Evolutionary conservation across 2,888 invertebrate genomes (phyloP), one percentile per base, ranked within the genome.

Genomic region (Caenorhabditis imperialis): DNA sequence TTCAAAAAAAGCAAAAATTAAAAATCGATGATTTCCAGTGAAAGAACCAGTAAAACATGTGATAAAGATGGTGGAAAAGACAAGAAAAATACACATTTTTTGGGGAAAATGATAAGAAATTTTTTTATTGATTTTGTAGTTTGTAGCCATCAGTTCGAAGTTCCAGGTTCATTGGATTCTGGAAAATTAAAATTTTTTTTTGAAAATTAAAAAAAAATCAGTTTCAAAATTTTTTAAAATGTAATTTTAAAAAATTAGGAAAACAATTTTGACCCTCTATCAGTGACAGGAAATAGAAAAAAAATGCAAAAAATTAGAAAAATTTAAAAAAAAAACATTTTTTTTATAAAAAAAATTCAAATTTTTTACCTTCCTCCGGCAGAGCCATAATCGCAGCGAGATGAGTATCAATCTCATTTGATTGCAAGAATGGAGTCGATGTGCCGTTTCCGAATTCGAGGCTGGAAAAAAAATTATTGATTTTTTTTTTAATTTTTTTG

Each of bases 371-470:
- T 37, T 74, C 67, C 14, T 61, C 62, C 4, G 67, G 61, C 25
- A 57, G 44, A 3, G 60, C 75, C 40, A 57, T 50, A 38, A 75
- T 69, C n/a, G 51, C 38, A 6, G 48, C 47, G n/a, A 75, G 57
- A 55, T 71, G 70, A 22, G 51, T 23, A 30, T 77, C 73, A 33
- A 77, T 70, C 27, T 77, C 77, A 16, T 48, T 33, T 4, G 65
- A 61, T 50, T 69, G 60, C 3, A 77, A 55, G 55, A 77, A 77
- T 38, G 58, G 62, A 0, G 77, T 77, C 8, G 62, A 42, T 1
- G 73, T 77, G 20, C 77, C 77, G 37, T 73, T 69, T 6, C 69
- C 69, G 35, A 77, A 77, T 48, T 72, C 72, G 40, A 77, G 61
- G 0, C 75, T 70, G 16, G 33, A 75, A 73, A 48, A 48, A 20